Conservation (phyloP, 2,113 vertebrate species). For the Rhipidura dahli region DNA sequence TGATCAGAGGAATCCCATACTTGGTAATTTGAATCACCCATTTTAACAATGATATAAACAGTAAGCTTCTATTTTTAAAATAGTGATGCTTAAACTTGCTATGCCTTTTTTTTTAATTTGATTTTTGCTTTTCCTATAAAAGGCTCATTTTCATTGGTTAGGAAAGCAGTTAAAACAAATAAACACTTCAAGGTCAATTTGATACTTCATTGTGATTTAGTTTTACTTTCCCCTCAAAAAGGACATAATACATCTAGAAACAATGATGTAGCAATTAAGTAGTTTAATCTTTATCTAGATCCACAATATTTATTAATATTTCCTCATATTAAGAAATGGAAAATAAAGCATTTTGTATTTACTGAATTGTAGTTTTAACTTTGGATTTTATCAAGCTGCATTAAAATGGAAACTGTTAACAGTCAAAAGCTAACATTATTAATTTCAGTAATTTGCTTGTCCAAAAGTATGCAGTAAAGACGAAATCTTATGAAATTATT, state of each 20-base stretch:
- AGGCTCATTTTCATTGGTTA: background rate
- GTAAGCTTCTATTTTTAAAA: conserved; percentile 11
- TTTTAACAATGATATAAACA: conserved; percentile 3
- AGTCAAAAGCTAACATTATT: background rate
- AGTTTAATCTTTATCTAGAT: background rate
- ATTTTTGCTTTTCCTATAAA: background rate
- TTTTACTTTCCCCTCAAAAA: background rate
- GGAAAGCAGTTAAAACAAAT: background rate
- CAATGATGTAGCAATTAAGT: background rate
- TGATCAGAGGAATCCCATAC: background rate
- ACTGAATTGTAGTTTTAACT: background rate
- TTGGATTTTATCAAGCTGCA: background rate
- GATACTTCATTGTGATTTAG: background rate
- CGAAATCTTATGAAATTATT: background rate
- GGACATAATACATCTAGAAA: background rate
- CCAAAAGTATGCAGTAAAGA: background rate
- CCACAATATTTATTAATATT: background rate
- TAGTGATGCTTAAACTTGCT: background rate
- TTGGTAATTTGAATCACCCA: background rate
- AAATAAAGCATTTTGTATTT: background rate
- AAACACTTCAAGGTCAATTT: background rate
- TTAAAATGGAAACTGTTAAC: background rate
- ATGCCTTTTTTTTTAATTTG: background rate
- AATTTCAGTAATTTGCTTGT: background rate
- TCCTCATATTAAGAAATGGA: background rate